Evolutionary conservation across 1,140 invertebrate genomes (phyloP).

Genomic region (Procambarus clarkii): DNA sequence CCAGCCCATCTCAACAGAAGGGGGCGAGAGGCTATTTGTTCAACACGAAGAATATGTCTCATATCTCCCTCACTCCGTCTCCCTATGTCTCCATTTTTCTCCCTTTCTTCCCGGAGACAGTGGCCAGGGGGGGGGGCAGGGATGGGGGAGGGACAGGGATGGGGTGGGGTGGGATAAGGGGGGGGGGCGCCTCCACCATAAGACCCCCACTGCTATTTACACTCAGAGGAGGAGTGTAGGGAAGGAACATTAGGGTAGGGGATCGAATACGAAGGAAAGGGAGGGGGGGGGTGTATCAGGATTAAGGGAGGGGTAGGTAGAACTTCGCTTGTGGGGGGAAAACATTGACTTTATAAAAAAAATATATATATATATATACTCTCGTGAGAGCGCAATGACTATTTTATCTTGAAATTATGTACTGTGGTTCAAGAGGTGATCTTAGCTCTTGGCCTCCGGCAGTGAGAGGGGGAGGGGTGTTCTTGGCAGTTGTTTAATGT

Average conservation of each 20-base stretch:
- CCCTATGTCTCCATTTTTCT: constrained; percentile 37
- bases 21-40: background rate
- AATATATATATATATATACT: no score
- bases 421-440: no score
- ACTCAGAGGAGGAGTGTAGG: background rate
- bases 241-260: background rate
- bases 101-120: constrained; percentile 46
- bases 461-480: no score
- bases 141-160: background rate
- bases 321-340: no score
- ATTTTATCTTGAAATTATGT: no score
- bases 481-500: no score
- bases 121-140: background rate
- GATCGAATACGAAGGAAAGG: background rate
- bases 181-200: background rate
- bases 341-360: no score
- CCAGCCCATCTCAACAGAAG: background rate
- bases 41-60: constrained; percentile 25
- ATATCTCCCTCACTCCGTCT: constrained; percentile 49
- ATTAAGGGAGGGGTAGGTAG: no score
- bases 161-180: background rate
- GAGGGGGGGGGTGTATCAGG: background rate
- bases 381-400: no score
- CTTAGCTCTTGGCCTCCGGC: no score
- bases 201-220: background rate